Conservation (phyloP, 2,888 invertebrate genomes). For the Colletes collaris region DNA sequence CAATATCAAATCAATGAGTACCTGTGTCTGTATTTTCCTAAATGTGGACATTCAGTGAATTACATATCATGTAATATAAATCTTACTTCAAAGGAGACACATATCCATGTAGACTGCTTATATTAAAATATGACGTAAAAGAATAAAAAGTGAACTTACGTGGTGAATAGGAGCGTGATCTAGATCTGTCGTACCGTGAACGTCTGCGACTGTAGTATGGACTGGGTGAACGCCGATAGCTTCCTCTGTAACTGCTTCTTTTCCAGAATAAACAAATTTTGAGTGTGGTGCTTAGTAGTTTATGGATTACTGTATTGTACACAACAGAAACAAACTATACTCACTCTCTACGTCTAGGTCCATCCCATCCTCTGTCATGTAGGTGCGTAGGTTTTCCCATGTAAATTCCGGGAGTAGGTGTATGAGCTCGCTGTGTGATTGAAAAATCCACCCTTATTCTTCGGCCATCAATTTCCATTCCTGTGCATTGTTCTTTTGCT, state of each 20-base stretch:
- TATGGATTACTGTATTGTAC: not conserved
- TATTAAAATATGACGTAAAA: constrained; percentile 62
- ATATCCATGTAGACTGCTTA: constrained; percentile 77
- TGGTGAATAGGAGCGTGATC: constrained; percentile 91
- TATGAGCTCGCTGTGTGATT: constrained; percentile 97
- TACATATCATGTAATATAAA: constrained; percentile 20
- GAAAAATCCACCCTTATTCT: constrained; percentile 97
- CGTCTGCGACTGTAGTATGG: constrained; percentile 88
- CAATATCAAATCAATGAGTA: constrained; percentile 62
- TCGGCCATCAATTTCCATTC: constrained; percentile 97
- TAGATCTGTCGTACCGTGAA: constrained; percentile 89
- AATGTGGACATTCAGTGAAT: constrained; percentile 14
- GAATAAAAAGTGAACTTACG: constrained; percentile 86
- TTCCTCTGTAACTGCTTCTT: constrained; percentile 85
- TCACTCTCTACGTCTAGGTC: constrained; percentile 85
- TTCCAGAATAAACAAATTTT: constrained; percentile 9
- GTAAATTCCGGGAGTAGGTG: constrained; percentile 98
- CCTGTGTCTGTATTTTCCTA: constrained; percentile 26
- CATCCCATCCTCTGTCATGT: constrained; percentile 73
- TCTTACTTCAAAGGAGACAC: constrained; percentile 65
- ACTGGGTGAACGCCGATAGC: constrained; percentile 88
- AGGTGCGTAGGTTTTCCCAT: constrained; percentile 94
- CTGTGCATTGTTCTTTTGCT: constrained; percentile 96
- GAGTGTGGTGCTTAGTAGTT: not conserved
- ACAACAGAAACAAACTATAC: constrained; percentile 74